Percentiles rank a stretch among this genome's conserved stretches.
These are phyloP conservation scores for Pardosa pseudoannulata DNA, from an alignment of 2,888 invertebrate species.

Conservation along the genomic window DNA sequence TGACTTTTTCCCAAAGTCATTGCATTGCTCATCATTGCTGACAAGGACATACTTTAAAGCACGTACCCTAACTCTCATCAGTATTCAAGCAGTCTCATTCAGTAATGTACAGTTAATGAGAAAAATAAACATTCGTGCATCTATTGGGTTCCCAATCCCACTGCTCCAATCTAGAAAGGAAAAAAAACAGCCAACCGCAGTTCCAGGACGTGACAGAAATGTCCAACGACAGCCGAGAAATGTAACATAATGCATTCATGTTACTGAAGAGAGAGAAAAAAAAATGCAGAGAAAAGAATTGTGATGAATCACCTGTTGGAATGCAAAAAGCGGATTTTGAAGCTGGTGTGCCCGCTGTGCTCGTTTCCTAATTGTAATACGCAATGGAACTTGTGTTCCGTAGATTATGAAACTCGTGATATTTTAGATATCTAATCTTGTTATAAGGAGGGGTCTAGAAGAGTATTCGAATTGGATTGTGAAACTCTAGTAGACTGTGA, in stretches of 20 bases:
- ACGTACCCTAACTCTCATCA: background rate
- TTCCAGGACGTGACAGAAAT: background rate
- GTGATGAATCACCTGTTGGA: conserved; percentile 12
- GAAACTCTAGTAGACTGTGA: no score
- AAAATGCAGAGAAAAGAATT: background rate
- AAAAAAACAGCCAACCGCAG: background rate
- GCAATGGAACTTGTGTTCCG: no score
- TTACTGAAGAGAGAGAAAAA: background rate
- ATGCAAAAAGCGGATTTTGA: background rate
- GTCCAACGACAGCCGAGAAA: background rate
- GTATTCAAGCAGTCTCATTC: background rate
- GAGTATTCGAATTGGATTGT: no score
- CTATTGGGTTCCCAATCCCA: background rate
- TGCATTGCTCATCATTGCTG: no score
- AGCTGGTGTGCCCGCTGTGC: background rate
- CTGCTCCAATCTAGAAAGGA: background rate
- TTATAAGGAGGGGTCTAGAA: no score
- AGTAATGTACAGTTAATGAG: conserved; percentile 8
- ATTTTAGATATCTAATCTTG: no score
- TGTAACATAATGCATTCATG: background rate
- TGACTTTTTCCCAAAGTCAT: no score
- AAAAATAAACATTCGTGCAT: background rate
- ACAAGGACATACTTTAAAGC: no score
- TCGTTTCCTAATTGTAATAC: background rate
- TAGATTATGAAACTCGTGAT: no score